Base-by-base conservation (phyloP, 2,888 invertebrate genomes). In the Eristalinus aeneus region DNA sequence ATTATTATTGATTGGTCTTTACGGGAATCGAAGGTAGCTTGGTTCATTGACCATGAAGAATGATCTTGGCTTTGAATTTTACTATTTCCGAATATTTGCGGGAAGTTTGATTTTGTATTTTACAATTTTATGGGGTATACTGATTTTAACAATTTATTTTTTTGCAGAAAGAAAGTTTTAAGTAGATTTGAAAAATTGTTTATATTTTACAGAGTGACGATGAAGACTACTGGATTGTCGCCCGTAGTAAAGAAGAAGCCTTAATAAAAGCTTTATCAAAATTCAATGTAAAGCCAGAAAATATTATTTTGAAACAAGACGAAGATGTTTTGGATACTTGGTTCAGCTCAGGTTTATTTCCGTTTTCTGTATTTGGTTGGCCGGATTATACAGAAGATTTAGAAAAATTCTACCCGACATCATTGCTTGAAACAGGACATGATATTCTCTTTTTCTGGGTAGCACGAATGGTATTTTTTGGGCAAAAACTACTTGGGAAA, bases 381-480 rank as follows among this genome's bases (percentile, higher is more conserved):
- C 99, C 99, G 0, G 96, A 98, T 82, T 91, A 96, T 82, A 96
- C 94, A 9, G 93, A 93, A 0, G 95, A 95, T 86, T 90, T 98
- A 88, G 91, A 96, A 92, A 95, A 95, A 0, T 98, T 97, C 93
- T 99, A 98, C 93, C 99, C 99, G 0, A 96, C 97, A 0, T 95
- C 96, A 0, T 92, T 99, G 60, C 93, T 99, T 89, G 99, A 99
- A 93, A 99, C 99, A 0, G 99, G 99, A 0, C 98, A 99, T 91
- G 99, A 97, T 90, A 99, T 99, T 90, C 92, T 99, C 63, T 99
- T 99, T 94, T 99, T 99, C 94, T 99, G 99, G 99, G 99, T 99
- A 4, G 99, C 99, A 0, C 94, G 99, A 84, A 99, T 99, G 99
- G 99, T 99, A 0, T 99, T 99, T 95, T 95, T 99, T 89, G 98